Base-by-base conservation (phyloP, 2,113 vertebrate species). In the Myotis lucifugus region DNA sequence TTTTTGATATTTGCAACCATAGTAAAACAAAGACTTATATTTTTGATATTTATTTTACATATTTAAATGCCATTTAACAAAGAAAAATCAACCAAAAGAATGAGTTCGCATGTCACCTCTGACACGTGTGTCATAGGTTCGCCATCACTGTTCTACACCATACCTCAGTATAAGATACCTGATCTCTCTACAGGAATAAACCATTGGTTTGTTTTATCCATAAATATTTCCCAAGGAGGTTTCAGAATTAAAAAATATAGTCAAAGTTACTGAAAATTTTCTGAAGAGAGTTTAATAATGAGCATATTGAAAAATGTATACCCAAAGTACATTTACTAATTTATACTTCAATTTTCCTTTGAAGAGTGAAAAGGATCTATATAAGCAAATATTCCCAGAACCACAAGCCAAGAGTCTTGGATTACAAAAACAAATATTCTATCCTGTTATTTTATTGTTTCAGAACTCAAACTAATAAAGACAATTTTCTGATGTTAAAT, bases 231-330 rank as follows among this genome's bases (percentile, higher is more conserved):
- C 25, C 17, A 64, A 91, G 48, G 61, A 85, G 25, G 94, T 73
- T 94, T 89, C 21, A 84, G 67, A 90, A 56, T 93, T 82, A 32
- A 8, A 96, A 93, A 93, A 56, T 54, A 77, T 1, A 85, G 14
- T 82, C 32, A 93, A 77, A 48, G 13, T n/a, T 50, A 88, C 23
- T 72, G 42, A 29, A 85, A 90, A 92, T 74, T 42, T 70, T 27
- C 54, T 70, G 23, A 81, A 82, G 11, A 64, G 5, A 73, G 12
- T 90, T 93, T 85, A 69, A 40, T 37, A 70, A 70, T 48, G 19
- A 92, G 79, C 21, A 79, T 14, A 69, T 34, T 61, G 19, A 90
- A 77, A 54, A 54, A 92, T 46, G 10, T 59, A 72, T 61, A 76
- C 25, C 21, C 40, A 93, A 61, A 59, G 32, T 66, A 72, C 21